phyloP scores from a whole-genome alignment of 2,888 invertebrate genomes.

The Lepidonotus clava region DNA sequence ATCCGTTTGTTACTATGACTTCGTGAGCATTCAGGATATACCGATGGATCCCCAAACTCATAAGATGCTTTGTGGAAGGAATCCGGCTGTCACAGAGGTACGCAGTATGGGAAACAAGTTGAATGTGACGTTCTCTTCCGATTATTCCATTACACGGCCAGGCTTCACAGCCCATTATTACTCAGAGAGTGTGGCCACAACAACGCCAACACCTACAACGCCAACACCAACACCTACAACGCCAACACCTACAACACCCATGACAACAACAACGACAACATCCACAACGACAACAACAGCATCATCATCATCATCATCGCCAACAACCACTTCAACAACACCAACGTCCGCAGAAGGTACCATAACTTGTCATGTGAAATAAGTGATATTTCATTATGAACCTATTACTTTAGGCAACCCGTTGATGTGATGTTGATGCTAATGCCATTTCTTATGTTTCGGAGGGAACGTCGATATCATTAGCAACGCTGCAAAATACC shows the following conservation, averaged over 20 bases:
- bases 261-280: background rate
- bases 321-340: background rate
- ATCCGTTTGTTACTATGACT: background rate
- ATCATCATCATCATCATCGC: background rate
- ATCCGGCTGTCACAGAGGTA: background rate
- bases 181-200: background rate
- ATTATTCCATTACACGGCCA: background rate
- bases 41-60: background rate
- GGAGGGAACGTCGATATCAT: background rate
- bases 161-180: background rate
- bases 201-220: background rate
- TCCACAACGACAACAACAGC: background rate
- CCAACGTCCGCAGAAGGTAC: background rate
- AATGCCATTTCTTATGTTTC: too few relatives aligned
- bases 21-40: background rate
- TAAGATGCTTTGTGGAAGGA: background rate
- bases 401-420: background rate
- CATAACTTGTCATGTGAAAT: too few relatives aligned
- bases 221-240: background rate
- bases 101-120: background rate
- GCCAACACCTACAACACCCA: background rate
- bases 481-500: background rate
- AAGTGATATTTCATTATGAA: background rate
- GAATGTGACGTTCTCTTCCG: background rate
- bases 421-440: background rate